Conservation (phyloP, 2,797 vertebrate species). For the Anguilla megastoma region DNA sequence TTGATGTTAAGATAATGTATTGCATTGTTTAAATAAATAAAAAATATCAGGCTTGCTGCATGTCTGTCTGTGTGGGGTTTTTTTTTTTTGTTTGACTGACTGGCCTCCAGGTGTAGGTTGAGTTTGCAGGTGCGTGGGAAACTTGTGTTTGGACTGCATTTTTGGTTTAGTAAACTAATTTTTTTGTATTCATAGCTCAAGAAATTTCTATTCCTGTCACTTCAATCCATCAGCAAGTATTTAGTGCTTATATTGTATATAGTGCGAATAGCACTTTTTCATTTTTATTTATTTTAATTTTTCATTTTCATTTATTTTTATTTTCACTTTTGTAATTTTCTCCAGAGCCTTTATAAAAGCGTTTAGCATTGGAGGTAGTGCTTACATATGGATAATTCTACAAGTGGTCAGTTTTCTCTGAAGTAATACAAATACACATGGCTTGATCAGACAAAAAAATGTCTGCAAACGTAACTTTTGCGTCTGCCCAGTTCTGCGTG, state of each 20-base stretch:
- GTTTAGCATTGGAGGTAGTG: neutral
- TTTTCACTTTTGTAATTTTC: neutral
- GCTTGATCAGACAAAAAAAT: neutral
- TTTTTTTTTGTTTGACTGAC: neutral
- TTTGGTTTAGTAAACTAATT: neutral
- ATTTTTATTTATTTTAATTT: neutral
- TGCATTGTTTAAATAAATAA: constrained; percentile 78
- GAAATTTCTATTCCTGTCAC: neutral
- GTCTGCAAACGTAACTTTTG: neutral
- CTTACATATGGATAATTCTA: neutral
- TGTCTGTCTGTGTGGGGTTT: neutral
- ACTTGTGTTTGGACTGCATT: neutral
- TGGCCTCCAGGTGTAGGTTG: neutral
- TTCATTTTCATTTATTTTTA: neutral
- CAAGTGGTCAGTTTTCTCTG: neutral
- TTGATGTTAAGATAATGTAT: constrained; percentile 64
- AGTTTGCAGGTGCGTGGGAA: neutral
- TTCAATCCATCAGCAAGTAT: neutral
- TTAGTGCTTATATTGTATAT: neutral
- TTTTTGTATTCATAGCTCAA: neutral
- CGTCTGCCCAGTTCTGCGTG: neutral
- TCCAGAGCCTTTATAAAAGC: neutral
- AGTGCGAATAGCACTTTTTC: neutral
- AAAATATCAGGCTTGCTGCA: constrained; percentile 51
- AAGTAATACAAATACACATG: neutral